These are phyloP conservation scores for Melospiza melodia DNA, from an alignment of 2,113 vertebrate genomes.

Conservation along the genomic window DNA sequence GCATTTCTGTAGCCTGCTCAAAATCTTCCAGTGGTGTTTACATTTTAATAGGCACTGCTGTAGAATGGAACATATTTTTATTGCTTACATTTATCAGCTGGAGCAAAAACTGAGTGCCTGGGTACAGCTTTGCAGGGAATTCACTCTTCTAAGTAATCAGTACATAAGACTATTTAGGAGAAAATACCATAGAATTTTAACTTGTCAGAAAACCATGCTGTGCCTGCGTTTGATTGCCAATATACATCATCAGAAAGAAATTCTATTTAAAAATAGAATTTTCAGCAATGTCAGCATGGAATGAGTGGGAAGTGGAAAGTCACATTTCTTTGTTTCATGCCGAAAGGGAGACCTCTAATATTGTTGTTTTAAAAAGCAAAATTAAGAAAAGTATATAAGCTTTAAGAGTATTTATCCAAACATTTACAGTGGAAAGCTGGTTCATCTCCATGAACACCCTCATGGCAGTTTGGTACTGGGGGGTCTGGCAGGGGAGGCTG, in stretches of 20 bases:
- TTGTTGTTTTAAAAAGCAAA: neutral
- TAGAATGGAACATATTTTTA: conserved; percentile 60
- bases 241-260: neutral
- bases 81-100: conserved; percentile 67
- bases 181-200: neutral
- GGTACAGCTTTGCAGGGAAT: conserved; percentile 13
- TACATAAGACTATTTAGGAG: neutral
- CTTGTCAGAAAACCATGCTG: neutral
- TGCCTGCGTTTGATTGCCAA: neutral
- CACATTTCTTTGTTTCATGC: neutral
- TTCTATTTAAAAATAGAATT: neutral
- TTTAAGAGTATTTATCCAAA: neutral
- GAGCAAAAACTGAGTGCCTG: neutral
- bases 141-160: neutral
- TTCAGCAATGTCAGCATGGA: neutral
- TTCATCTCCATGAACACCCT: rapidly evolving
- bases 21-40: conserved; percentile 65
- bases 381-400: neutral
- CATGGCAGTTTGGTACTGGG: neutral
- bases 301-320: neutral
- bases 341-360: neutral
- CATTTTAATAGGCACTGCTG: conserved; percentile 73
- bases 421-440: neutral
- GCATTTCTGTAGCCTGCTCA: conserved; percentile 73
- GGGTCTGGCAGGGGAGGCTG: neutral